phyloP scores from a whole-genome alignment of 1,140 invertebrate species.

The Triops cancriformis region DNA sequence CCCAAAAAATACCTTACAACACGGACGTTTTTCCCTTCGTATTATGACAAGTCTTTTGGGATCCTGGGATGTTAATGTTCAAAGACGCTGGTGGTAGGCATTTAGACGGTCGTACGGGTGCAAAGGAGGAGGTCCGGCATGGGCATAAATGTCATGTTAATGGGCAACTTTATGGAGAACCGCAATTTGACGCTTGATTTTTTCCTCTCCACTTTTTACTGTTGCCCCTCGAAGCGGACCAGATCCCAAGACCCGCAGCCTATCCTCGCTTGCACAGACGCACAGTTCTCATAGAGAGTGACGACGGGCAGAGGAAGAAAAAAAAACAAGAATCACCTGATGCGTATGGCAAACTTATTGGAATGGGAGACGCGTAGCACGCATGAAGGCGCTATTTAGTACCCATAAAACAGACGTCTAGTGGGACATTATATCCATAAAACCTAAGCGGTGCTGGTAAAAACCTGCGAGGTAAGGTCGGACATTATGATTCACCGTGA shows the following conservation, averaged over 20 bases:
- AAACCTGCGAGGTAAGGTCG: not conserved
- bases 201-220: not conserved
- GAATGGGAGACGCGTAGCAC: slow-evolving; percentile 9
- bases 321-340: not conserved
- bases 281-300: not conserved
- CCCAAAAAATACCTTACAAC: not conserved
- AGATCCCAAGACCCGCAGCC: not conserved
- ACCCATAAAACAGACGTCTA: slow-evolving; percentile 3
- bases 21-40: not conserved
- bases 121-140: slow-evolving; percentile 12
- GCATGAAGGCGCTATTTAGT: not conserved
- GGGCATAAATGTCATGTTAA: slow-evolving; percentile 14
- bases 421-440: slow-evolving; percentile 1
- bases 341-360: slow-evolving; percentile 4
- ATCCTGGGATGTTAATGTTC: not conserved
- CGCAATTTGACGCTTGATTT: slow-evolving; percentile 9
- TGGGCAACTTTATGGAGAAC: slow-evolving; percentile 9
- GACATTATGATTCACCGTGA: not conserved
- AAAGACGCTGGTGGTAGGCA: slow-evolving; percentile 9
- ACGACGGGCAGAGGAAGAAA: not conserved
- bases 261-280: not conserved
- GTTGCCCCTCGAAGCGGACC: not conserved
- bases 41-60: not conserved
- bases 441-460: not conserved
- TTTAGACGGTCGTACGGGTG: slow-evolving; percentile 1